Percentiles rank a stretch among this genome's conserved stretches.
Conservation (phyloP, 2,797 vertebrate species). For the Simalia tracyae region DNA sequence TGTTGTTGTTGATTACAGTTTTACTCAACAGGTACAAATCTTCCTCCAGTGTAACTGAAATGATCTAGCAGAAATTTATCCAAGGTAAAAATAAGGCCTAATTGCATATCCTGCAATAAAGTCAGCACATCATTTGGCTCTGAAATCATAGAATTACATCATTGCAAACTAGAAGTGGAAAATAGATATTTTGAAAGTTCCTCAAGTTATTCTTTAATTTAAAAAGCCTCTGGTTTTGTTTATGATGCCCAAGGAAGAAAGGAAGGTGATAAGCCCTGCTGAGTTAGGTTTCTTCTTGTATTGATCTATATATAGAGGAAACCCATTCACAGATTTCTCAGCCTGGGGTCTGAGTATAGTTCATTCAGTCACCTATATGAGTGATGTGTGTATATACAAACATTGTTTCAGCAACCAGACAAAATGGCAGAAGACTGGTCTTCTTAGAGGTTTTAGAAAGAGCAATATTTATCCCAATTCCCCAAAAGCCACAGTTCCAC, state of each 20-base stretch:
- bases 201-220: background rate
- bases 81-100: background rate
- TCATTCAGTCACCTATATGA: background rate
- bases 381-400: background rate
- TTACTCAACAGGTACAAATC: background rate
- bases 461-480: background rate
- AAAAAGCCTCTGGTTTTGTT: background rate
- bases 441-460: background rate
- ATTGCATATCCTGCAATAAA: background rate
- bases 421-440: background rate
- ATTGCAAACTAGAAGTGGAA: background rate
- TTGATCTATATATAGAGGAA: background rate
- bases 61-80: background rate
- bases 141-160: background rate
- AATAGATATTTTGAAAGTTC: background rate
- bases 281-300: background rate
- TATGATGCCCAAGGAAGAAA: background rate
- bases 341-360: background rate
- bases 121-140: background rate
- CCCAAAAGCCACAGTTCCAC: background rate
- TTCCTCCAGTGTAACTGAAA: background rate
- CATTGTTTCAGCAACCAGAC: background rate
- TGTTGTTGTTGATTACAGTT: background rate
- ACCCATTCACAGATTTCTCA: background rate
- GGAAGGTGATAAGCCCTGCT: background rate